Evolutionary conservation across 2,888 invertebrate genomes (phyloP).

Genomic region (Actias luna): DNA sequence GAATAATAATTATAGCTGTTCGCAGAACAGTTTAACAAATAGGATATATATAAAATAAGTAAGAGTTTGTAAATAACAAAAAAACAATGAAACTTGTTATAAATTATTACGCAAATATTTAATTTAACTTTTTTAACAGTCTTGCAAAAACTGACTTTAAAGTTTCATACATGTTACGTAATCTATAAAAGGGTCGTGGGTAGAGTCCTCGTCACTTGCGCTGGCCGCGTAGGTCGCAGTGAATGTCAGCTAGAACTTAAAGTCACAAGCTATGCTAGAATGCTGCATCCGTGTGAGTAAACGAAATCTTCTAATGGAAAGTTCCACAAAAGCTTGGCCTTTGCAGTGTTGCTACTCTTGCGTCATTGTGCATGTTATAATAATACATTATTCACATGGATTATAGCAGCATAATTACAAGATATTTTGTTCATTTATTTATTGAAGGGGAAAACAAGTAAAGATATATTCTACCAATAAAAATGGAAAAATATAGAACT

Average conservation of each 20-base stretch:
- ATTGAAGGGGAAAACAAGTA: neutral
- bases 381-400: neutral
- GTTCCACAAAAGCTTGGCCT: conserved; percentile 44
- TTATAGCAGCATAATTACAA: neutral
- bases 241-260: conserved; percentile 35
- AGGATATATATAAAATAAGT: neutral
- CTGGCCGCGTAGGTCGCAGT: conserved; percentile 57
- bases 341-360: neutral
- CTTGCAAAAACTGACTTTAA: conserved; percentile 9
- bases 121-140: conserved; percentile 1
- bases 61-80: neutral
- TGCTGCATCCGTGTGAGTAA: conserved; percentile 52
- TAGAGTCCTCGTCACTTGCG: conserved; percentile 53
- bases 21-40: too few species aligned
- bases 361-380: neutral
- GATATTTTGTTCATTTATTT: neutral
- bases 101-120: neutral
- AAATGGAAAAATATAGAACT: too few species aligned
- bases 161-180: conserved; percentile 36
- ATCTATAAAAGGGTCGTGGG: conserved; percentile 48
- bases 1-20: too few species aligned
- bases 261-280: conserved; percentile 49
- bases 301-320: conserved; percentile 51
- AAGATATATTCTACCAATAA: too few species aligned
- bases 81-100: neutral